A percentile compares a stretch with the other conserved stretches of the same genome.
These are phyloP conservation scores for Microtus montanus DNA, from an alignment of 2,113 vertebrate genomes.

Conservation along the genomic window DNA sequence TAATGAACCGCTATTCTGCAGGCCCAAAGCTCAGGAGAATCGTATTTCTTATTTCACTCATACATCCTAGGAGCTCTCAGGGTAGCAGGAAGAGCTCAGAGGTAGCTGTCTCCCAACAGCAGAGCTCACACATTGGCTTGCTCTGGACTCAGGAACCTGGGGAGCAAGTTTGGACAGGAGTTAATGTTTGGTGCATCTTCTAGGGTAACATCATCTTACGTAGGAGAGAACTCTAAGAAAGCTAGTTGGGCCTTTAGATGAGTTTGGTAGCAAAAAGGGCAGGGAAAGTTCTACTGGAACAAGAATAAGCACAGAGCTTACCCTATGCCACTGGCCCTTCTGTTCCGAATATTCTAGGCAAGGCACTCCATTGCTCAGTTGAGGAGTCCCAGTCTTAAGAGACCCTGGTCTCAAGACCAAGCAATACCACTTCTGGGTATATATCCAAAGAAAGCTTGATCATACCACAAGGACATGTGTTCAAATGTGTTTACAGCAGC, in stretches of 20 bases:
- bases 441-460: too few species aligned
- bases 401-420: too few species aligned
- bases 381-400: not conserved
- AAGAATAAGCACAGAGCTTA: not conserved
- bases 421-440: too few species aligned
- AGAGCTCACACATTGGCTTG: not conserved
- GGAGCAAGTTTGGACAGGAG: not conserved
- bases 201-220: not conserved
- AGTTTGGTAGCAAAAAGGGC: not conserved
- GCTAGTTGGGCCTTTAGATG: not conserved
- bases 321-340: not conserved
- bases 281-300: not conserved
- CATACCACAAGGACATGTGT: too few species aligned
- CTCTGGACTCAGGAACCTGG: not conserved
- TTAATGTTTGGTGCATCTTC: not conserved
- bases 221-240: not conserved
- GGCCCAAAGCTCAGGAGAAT: not conserved
- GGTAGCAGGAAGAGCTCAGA: conserved; percentile 1
- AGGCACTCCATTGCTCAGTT: not conserved
- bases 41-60: not conserved
- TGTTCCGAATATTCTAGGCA: too few species aligned
- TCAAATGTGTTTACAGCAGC: too few species aligned
- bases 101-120: not conserved
- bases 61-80: not conserved
- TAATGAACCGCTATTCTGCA: not conserved